Evolutionary conservation across 2,797 vertebrate species (phyloP), one percentile per base, ranked within the genome.

Genomic region (Helicolenus hilgendorfi): DNA sequence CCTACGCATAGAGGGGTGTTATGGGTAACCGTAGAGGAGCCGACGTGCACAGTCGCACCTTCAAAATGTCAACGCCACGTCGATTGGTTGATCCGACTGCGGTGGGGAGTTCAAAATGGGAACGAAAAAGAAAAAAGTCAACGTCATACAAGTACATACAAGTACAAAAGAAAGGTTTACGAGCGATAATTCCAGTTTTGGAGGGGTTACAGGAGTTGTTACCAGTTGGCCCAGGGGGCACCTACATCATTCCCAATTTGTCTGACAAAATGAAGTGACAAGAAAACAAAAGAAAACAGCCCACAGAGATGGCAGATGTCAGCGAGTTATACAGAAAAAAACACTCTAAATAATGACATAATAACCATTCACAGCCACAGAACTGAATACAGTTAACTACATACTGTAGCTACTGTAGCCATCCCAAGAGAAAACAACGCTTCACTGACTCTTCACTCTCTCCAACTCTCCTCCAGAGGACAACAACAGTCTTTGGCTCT

Each of bases 401-500:
- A 62, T 9, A 36, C 53, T 74, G 71, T 64, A 84, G 69, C 63
- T 71, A 29, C 85, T 88, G 83, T 9, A 27, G 7, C 20, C 31
- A 22, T 81, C 77, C 81, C 55, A 20, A 1, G 78, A 65, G 73
- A 67, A 77, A 89, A 86, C 76, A 83, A 77, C 10, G 2, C 62
- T 11, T 63, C 73, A 41, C 41, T 49, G 60, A 81, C 65, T 89
- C 71, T 20, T 10, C 69, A 38, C 18, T 78, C 49, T 38, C 63
- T 77, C 58, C 3, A 11, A 38, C 77, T 79, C 65, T 81, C 84
- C 69, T 84, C 58, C 70, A 56, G 65, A 83, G 31, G 49, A 81
- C 22, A 79, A 79, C 85, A 89, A 88, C 75, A 64, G 86, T 82
- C 73, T 67, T 22, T 1, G 22, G 79, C 65, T 90, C 81, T 88